Conservation (phyloP, 92 coral and sea anemone genomes). For the Umimayanthus kanabou region DNA sequence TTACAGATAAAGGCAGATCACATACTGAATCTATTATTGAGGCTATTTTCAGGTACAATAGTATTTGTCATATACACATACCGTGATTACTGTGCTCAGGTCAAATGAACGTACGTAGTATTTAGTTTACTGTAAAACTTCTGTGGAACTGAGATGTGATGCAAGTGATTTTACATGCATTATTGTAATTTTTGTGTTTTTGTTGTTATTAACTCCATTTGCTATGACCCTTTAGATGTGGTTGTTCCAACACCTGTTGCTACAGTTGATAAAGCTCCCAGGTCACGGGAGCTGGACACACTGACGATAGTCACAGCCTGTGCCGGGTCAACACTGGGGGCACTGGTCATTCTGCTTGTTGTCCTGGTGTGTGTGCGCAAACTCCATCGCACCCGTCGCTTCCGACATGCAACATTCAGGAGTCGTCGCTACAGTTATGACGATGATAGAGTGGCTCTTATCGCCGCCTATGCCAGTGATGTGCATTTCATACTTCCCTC, state of each 20-base stretch:
- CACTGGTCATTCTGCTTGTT: slow-evolving; percentile 78
- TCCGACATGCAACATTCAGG: slow-evolving; percentile 63
- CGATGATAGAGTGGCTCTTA: slow-evolving; percentile 86
- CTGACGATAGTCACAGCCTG: slow-evolving; percentile 93
- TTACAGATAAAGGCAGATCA: too few species aligned
- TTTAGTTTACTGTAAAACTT: too few species aligned
- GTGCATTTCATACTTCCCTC: slow-evolving; percentile 91
- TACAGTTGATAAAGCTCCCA: background rate
- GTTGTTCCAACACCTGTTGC: background rate
- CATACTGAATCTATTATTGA: too few species aligned
- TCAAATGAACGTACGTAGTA: too few species aligned
- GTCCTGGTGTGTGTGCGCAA: slow-evolving; percentile 85
- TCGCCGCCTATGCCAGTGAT: slow-evolving; percentile 83
- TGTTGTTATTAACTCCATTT: background rate
- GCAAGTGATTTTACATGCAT: background rate
- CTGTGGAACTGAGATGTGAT: background rate
- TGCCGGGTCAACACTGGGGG: slow-evolving; percentile 95
- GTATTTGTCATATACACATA: too few species aligned
- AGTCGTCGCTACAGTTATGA: slow-evolving; percentile 84
- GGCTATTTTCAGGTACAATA: too few species aligned
- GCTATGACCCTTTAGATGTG: background rate
- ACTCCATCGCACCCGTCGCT: slow-evolving; percentile 86
- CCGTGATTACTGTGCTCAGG: too few species aligned
- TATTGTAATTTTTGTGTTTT: background rate
- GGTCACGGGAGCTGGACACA: slow-evolving; percentile 70